Conservation (phyloP, 2,113 vertebrate species). For the Istiophorus platypterus region DNA sequence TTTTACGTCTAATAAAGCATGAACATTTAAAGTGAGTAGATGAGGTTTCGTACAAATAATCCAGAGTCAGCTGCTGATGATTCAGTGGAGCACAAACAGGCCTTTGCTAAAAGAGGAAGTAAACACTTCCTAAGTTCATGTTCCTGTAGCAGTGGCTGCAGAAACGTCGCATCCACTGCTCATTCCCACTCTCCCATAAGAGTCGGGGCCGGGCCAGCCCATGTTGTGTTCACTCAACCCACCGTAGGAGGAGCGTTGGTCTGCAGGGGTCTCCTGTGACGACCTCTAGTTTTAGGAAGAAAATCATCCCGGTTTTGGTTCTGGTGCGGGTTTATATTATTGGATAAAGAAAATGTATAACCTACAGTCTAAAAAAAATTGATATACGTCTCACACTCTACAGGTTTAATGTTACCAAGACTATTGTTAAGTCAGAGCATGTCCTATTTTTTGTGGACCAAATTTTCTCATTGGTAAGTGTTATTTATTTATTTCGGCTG, state of each 20-base stretch:
- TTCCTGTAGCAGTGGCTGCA: slow-evolving; percentile 56
- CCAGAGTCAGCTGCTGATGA: slow-evolving; percentile 61
- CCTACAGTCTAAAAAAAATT: neutral
- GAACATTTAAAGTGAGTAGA: neutral
- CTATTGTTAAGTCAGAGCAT: neutral
- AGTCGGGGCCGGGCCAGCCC: neutral
- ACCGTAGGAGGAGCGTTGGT: neutral
- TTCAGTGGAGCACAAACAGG: slow-evolving; percentile 47
- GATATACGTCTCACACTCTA: no score
- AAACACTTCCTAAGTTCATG: slow-evolving; percentile 63
- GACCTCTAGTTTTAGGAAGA: no score
- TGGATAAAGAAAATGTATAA: neutral
- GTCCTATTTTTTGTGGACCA: neutral
- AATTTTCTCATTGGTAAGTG: no score
- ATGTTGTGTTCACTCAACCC: neutral
- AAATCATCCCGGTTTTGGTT: neutral
- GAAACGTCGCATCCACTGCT: slow-evolving; percentile 24
- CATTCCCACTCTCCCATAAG: neutral
- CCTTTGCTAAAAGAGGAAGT: slow-evolving; percentile 64
- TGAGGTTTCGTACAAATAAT: slow-evolving; percentile 18
- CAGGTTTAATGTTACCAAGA: neutral
- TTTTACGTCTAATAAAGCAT: neutral
- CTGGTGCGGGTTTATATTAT: no score
- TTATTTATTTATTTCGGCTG: no score
- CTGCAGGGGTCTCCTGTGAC: no score